These are phyloP conservation scores for Sebastes iracundus DNA, from an alignment of 2,797 vertebrate genomes.

Conservation along the genomic window DNA sequence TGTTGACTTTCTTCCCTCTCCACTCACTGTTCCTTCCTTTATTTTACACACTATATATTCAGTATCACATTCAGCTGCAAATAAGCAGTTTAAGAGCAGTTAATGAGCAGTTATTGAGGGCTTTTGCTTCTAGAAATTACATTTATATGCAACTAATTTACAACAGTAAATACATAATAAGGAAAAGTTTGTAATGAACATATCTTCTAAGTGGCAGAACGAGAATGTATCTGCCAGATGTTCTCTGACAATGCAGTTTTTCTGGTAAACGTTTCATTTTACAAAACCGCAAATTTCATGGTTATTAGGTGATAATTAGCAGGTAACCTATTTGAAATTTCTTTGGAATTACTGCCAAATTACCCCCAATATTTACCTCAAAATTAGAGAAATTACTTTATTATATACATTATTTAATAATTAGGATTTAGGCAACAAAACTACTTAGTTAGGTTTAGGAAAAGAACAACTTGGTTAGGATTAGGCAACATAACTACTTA, in stretches of 20 bases:
- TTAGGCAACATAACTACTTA: too few relatives aligned
- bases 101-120: not conserved
- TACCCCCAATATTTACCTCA: too few relatives aligned
- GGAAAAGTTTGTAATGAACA: not conserved
- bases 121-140: not conserved
- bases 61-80: not conserved
- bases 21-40: not conserved
- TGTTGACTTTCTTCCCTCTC: not conserved
- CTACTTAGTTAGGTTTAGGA: too few relatives aligned
- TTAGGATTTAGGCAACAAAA: too few relatives aligned
- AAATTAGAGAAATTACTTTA: too few relatives aligned
- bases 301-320: too few relatives aligned
- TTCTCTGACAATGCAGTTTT: not conserved
- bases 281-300: too few relatives aligned
- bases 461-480: too few relatives aligned
- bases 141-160: not conserved
- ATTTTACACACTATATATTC: not conserved
- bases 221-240: not conserved
- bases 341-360: too few relatives aligned
- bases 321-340: too few relatives aligned
- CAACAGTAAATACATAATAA: not conserved
- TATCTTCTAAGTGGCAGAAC: not conserved
- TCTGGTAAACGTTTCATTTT: too few relatives aligned
- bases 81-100: not conserved
- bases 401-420: too few relatives aligned